Conservation (phyloP, 1,140 invertebrate genomes). For the Drosophila pseudoananassae region DNA sequence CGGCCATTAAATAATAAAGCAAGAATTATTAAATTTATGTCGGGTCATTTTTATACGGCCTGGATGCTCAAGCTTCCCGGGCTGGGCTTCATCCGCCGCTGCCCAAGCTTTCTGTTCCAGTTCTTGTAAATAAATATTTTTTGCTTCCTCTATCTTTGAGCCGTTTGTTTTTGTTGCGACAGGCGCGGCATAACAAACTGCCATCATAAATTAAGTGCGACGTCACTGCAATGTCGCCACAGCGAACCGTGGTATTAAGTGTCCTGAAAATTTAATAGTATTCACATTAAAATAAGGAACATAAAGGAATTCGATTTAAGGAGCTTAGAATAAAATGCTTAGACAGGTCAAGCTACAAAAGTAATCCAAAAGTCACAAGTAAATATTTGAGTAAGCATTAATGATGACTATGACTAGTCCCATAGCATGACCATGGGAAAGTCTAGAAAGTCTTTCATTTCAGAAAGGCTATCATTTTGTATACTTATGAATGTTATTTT, state of each 20-base stretch:
- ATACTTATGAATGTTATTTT: no score
- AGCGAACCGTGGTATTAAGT: slow-evolving; percentile 26
- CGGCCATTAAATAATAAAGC: slow-evolving; percentile 82
- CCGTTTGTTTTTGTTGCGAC: slow-evolving; percentile 80
- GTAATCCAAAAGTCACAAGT: no score
- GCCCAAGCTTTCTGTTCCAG: slow-evolving; percentile 1
- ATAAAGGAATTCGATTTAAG: no score
- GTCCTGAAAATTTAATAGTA: slow-evolving; percentile 2
- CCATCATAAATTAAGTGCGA: slow-evolving; percentile 82
- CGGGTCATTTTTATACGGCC: slow-evolving; percentile 77
- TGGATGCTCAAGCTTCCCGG: not conserved
- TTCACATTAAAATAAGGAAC: no score
- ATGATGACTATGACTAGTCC: no score
- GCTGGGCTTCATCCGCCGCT: slow-evolving; percentile 2
- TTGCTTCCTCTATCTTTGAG: slow-evolving; percentile 64
- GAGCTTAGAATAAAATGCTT: no score
- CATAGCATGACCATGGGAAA: no score
- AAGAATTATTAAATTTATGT: slow-evolving; percentile 83
- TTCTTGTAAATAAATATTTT: slow-evolving; percentile 29
- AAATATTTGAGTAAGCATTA: no score
- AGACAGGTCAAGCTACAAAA: no score
- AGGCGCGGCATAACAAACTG: slow-evolving; percentile 82
- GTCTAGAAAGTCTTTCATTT: no score
- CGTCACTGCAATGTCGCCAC: slow-evolving; percentile 68
- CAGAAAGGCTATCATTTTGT: no score